A percentile compares a stretch with the other conserved stretches of the same genome.
These are phyloP conservation scores for Ophion costatus DNA, from an alignment of 2,888 invertebrate species.

Conservation along the genomic window DNA sequence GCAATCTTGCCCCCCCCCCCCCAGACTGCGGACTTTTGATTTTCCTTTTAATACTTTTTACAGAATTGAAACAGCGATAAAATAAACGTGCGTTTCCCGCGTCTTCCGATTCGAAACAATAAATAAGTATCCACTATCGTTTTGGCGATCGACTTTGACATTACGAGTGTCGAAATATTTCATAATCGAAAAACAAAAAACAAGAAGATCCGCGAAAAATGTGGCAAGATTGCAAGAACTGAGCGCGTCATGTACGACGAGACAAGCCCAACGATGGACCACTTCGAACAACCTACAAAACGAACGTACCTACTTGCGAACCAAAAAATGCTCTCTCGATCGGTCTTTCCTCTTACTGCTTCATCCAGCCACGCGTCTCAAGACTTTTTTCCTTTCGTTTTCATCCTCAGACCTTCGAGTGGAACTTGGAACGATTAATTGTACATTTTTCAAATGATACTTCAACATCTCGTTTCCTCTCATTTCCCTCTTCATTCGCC, in stretches of 20 bases:
- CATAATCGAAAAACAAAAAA: neutral
- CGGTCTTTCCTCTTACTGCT: neutral
- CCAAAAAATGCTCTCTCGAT: neutral
- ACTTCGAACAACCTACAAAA: neutral
- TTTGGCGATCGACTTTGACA: neutral
- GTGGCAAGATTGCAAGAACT: neutral
- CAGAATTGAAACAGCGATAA: neutral
- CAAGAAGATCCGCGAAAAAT: neutral
- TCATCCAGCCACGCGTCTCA: conserved; percentile 56
- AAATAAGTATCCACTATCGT: neutral
- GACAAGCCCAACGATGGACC: neutral
- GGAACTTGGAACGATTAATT: conserved; percentile 74
- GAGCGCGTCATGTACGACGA: neutral
- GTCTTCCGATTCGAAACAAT: neutral
- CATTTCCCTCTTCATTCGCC: conserved; percentile 47
- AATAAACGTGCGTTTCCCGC: neutral
- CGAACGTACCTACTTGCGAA: conserved; percentile 9
- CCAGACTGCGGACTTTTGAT: conserved; percentile 29
- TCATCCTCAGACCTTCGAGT: conserved; percentile 15
- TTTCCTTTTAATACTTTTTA: conserved; percentile 1
- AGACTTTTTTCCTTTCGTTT: conserved; percentile 1
- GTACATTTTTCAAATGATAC: conserved; percentile 77
- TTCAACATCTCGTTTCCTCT: conserved; percentile 48
- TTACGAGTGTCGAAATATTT: neutral
- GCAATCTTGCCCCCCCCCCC: conserved; percentile 32